A percentile compares a stretch with the other conserved stretches of the same genome.
Evolutionary conservation across 2,113 vertebrate genomes (phyloP).

Genomic region (Argyrosomus japonicus): DNA sequence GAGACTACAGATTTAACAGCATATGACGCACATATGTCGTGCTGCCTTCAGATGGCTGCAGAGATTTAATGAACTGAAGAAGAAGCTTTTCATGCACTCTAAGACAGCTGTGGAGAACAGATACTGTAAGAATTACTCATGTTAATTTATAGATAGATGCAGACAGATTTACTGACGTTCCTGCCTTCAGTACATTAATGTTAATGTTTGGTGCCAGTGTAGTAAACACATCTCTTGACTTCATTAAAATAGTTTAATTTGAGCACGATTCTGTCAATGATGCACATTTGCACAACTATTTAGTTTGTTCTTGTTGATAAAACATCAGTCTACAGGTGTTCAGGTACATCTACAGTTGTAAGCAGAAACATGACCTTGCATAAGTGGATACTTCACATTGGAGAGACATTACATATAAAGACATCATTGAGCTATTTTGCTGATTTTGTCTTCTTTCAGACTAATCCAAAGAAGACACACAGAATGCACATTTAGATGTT

Average conservation of each 20-base stretch:
- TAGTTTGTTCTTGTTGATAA: neutral
- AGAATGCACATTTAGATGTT: too few relatives aligned
- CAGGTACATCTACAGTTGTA: neutral
- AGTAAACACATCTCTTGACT: neutral
- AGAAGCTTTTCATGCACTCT: neutral
- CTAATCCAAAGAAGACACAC: too few relatives aligned
- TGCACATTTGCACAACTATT: neutral
- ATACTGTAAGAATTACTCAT: neutral
- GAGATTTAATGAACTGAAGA: neutral
- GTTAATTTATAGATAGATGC: neutral
- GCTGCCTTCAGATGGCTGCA: neutral
- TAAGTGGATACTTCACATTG: neutral
- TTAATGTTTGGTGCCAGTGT: too few relatives aligned
- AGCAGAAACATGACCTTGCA: neutral
- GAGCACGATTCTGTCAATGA: neutral
- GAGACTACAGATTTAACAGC: neutral
- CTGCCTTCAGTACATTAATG: neutral
- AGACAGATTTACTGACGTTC: neutral
- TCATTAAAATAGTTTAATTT: neutral
- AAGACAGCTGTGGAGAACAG: neutral
- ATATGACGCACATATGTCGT: neutral
- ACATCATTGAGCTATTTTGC: too few relatives aligned
- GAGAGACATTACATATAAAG: too few relatives aligned
- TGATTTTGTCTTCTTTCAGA: too few relatives aligned
- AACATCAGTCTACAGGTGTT: neutral